Evolutionary conservation across 2,888 invertebrate genomes (phyloP), one percentile per base, ranked within the genome.

Genomic region (Coelogynopora nodosa): DNA sequence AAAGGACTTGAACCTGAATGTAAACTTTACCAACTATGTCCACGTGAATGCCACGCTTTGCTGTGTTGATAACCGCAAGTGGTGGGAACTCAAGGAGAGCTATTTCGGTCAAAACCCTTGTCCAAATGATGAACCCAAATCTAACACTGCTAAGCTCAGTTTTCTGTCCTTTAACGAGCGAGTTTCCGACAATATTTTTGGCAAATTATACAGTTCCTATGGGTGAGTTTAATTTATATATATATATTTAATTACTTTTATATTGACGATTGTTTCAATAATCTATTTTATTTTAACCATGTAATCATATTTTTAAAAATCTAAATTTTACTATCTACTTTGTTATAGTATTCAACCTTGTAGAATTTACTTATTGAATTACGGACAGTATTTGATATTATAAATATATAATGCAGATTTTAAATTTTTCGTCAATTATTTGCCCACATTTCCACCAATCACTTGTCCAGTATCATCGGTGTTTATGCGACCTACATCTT

Each of bases 401-500:
- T n/a, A n/a, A n/a, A n/a, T n/a, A n/a, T n/a, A n/a, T n/a, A n/a
- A n/a, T n/a, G n/a, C n/a, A n/a, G n/a, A n/a, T n/a, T n/a, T n/a
- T n/a, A n/a, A n/a, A n/a, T n/a, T n/a, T n/a, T n/a, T n/a, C n/a
- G n/a, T n/a, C n/a, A n/a, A n/a, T n/a, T n/a, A n/a, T n/a, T n/a
- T n/a, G n/a, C n/a, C n/a, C n/a, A n/a, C n/a, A n/a, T n/a, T n/a
- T n/a, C n/a, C n/a, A n/a, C n/a, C n/a, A n/a, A n/a, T n/a, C n/a
- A n/a, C n/a, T 67, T 85, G 10, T 85, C 49, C 23, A 86, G 86
- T 1, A 86, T 86, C 5, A n/a, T 86, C 26, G 86, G 86, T 2
- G 84, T 86, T 2, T 86, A 86, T 30, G 86, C 86, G 26, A 83
- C 86, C n/a, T 86, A 86, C 30, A 86, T 86, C 31, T 86, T 86